phyloP scores from a whole-genome alignment of 2,888 invertebrate species.

The Brachyopa scutellaris region DNA sequence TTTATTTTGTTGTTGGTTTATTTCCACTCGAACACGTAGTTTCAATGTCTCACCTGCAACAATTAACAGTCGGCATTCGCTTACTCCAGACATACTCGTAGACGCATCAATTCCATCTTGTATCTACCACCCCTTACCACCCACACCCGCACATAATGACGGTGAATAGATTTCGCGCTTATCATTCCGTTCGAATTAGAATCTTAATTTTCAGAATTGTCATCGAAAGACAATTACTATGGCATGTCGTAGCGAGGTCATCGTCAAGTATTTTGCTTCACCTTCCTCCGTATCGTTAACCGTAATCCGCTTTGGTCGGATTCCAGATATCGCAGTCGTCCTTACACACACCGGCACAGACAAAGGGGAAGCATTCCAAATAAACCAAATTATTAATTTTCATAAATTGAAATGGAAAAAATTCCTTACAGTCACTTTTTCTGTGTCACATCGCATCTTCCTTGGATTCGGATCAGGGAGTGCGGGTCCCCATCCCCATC shows the following conservation, averaged over 20 bases:
- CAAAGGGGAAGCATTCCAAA: slow-evolving; percentile 9
- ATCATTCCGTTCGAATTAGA: slow-evolving; percentile 26
- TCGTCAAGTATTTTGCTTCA: not conserved
- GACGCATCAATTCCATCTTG: no score
- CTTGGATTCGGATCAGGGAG: not conserved
- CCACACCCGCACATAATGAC: not conserved
- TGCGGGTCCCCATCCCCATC: no score
- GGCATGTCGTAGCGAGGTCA: not conserved
- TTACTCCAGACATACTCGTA: no score
- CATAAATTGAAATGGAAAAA: not conserved
- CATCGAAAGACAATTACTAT: not conserved
- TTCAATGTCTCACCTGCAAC: not conserved
- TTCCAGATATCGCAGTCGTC: not conserved
- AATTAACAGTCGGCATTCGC: no score
- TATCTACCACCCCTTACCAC: no score
- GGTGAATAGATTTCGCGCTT: slow-evolving; percentile 4
- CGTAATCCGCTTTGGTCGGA: not conserved
- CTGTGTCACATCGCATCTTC: not conserved
- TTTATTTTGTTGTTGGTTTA: no score
- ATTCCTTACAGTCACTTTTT: slow-evolving; percentile 34
- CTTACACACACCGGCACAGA: not conserved
- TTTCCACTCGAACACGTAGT: no score
- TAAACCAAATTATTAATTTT: not conserved
- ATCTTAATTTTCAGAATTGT: not conserved
- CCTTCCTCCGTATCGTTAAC: not conserved